Base-by-base conservation (phyloP, 1,140 invertebrate species). In the Brachionus rubens region DNA sequence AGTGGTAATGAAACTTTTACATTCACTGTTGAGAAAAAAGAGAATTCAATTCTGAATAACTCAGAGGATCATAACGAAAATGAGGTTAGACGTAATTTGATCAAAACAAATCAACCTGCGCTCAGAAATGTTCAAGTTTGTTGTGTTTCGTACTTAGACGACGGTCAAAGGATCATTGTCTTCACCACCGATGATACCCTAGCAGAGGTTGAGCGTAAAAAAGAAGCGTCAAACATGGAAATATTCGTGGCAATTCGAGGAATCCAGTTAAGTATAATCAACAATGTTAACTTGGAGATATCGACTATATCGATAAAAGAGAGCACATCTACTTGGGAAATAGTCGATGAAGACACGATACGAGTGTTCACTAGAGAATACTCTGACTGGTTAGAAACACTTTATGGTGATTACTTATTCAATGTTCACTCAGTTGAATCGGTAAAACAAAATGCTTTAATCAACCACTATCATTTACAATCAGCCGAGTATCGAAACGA, bases 61-160 rank as follows among this genome's bases (percentile, higher is more conserved):
- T 65, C 59, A n/a, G 59, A 43, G 2, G 43, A 19, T n/a, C 36
- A 65, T 14, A 16, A 65, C 16, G 59, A 65, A 10, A 40, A 19
- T 9, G 65, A n/a, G 6, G 26, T 19, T 19, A 50, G 43, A 0
- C 43, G 1, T 14, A 70, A 26, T 50, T 30, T 47, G 21, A 50
- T 50, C 16, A 48, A 33, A 50, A n/a, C 36, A 6, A 70, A 46
- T 9, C 26, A 50, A 47, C 16, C 3, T 6, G 36, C 33, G 19
- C n/a, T 36, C 41, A 65, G 12, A 14, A 21, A 83, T 77, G 85
- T 91, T 7, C 85, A 89, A 1, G 89, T 93, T n/a, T 91, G 91
- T 79, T 93, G 91, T 91, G 88, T 91, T 36, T 91, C 90, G 65
- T 92, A 90, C 77, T 86, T 91, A 79, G 89, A 92, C 77, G 88